A percentile compares a stretch with the other conserved stretches of the same genome.
Evolutionary conservation across 1,140 invertebrate genomes (phyloP).

Genomic region (Orchestia grillus): DNA sequence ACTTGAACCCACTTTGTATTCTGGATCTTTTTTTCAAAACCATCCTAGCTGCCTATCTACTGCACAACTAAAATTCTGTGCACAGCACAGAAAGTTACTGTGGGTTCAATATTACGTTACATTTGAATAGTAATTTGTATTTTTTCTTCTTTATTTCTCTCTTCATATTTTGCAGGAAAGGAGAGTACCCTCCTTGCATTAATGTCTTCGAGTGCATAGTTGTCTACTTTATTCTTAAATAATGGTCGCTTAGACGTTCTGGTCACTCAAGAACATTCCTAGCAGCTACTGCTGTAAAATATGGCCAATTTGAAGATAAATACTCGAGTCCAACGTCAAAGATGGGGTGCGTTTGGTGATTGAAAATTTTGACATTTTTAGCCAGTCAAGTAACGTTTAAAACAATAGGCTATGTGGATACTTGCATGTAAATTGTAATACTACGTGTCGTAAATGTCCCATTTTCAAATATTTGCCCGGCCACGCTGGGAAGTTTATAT

Average conservation of each 20-base stretch:
- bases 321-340: not conserved
- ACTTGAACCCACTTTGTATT: not conserved
- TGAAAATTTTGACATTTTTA: not conserved
- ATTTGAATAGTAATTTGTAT: not conserved
- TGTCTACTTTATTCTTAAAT: not conserved
- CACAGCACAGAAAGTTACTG: not conserved
- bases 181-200: too few species aligned
- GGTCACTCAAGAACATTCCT: not conserved
- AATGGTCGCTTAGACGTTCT: not conserved
- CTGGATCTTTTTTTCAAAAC: not conserved
- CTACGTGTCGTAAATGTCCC: not conserved
- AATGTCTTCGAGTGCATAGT: too few species aligned
- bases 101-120: not conserved
- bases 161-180: not conserved
- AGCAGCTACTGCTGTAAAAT: not conserved
- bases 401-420: not conserved
- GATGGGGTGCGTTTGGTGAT: not conserved
- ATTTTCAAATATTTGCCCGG: not conserved
- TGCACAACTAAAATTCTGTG: not conserved
- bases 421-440: not conserved
- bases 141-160: not conserved
- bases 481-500: not conserved
- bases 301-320: not conserved
- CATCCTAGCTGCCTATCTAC: not conserved
- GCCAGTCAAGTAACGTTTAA: not conserved